Base-by-base conservation (phyloP, 1,140 invertebrate genomes). In the Brachionus koreanus region DNA sequence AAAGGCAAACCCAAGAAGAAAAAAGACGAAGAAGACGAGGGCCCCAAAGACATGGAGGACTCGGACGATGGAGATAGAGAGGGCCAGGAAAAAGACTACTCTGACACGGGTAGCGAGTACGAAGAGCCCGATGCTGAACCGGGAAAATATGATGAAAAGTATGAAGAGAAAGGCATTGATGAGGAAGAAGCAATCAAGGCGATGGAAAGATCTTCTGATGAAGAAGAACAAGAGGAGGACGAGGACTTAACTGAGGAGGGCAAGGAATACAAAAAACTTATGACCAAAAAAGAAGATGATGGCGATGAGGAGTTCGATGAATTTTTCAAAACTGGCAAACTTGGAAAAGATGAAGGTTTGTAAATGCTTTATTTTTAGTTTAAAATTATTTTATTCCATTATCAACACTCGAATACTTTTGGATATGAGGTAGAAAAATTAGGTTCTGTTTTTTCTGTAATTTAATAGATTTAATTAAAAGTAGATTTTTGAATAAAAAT, bases 41-140 rank as follows among this genome's bases (percentile, higher is more conserved):
- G 7, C 7, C 75, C 49, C 12, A 75, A 72, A 7, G 35, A 42
- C 12, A 77, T 43, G 37, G 81, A 81, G 33, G 83, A 83, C 42
- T 83, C 83, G 2, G 83, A 83, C 12, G 82, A 83, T 23, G 83
- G 81, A 5, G 83, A 83, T 42, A 25, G 72, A 35, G 84, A 84
- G 43, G 84, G 74, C 29, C 37, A 37, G 19, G 52, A 69, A 33
- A 57, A 79, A 33, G 84, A 67, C 39, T 82, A 82, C 43, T 76
- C 72, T 25, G 49, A 42, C 12, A 57, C 61, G n/a, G 52, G 57
- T 29, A 52, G 29, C 23, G 81, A 69, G 19, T n/a, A 37, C 61
- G 52, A 69, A 37, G 63, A 61, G 52, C 43, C 69, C 10, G 81
- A 82, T 33, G 35, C 35, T 6, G 76, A 79, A 5, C 9, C 76